phyloP scores from a whole-genome alignment of 2,113 vertebrate genomes.

The Nothobranchius kuhntae region DNA sequence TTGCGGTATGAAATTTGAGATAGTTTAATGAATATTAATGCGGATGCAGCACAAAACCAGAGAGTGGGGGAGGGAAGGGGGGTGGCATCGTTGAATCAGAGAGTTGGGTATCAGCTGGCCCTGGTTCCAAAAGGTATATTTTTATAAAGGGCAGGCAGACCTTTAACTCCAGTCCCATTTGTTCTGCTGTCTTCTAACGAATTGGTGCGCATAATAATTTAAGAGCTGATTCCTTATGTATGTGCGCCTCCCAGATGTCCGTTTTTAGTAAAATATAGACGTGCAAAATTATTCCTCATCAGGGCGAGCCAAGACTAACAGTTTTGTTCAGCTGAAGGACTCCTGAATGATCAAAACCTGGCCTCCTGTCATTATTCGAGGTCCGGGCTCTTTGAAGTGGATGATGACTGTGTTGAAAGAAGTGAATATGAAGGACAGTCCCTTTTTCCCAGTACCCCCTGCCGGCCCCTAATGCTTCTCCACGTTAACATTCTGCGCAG shows the following conservation, averaged over 20 bases:
- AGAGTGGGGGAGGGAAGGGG: slow-evolving; percentile 1
- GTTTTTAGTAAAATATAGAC: slow-evolving; percentile 1
- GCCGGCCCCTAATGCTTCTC: neutral
- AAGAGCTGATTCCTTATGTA: neutral
- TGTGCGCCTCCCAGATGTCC: neutral
- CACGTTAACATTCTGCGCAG: slow-evolving; percentile 41
- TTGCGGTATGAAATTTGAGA: slow-evolving; percentile 40
- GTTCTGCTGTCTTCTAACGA: slow-evolving; percentile 36
- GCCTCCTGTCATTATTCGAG: neutral
- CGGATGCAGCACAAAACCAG: slow-evolving; percentile 27
- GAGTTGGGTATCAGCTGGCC: slow-evolving; percentile 14
- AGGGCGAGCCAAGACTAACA: neutral
- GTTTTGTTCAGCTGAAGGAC: slow-evolving; percentile 13
- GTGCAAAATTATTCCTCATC: slow-evolving; percentile 13
- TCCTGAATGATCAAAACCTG: slow-evolving; percentile 7
- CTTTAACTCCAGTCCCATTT: slow-evolving; percentile 48
- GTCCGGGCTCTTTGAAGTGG: slow-evolving; percentile 10
- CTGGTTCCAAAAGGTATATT: slow-evolving; percentile 6
- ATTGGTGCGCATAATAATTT: slow-evolving; percentile 30
- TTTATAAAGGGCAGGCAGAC: slow-evolving; percentile 56
- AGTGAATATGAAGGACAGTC: slow-evolving; percentile 23
- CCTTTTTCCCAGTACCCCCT: slow-evolving; percentile 11
- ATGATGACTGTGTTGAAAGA: slow-evolving; percentile 23
- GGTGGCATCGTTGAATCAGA: slow-evolving; percentile 8
- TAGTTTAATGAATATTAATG: slow-evolving; percentile 70